phyloP scores from a whole-genome alignment of 2,797 vertebrate genomes.

The Taeniopygia guttata region DNA sequence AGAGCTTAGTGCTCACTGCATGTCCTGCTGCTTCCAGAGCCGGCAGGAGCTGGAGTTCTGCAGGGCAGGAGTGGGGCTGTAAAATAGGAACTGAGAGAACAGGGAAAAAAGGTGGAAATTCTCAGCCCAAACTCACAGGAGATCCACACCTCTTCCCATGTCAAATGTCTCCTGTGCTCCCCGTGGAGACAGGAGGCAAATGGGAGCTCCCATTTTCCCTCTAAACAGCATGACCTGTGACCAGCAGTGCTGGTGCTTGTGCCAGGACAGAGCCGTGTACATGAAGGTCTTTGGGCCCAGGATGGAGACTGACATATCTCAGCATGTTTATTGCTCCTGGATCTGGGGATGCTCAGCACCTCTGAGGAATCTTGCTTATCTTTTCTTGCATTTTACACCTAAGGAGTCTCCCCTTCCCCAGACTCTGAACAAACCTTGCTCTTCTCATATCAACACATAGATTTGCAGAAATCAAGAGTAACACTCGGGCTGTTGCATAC shows the following conservation, averaged over 20 bases:
- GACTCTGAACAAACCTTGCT: fast-evolving
- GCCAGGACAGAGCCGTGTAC: background rate
- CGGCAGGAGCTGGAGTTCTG: background rate
- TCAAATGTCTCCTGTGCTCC: background rate
- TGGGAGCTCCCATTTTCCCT: background rate
- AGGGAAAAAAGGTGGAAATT: background rate
- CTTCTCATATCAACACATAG: background rate
- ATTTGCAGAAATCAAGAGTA: background rate
- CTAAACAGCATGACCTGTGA: background rate
- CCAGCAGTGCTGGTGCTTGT: background rate
- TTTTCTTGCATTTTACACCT: background rate
- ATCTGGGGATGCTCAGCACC: background rate
- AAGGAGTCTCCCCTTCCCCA: background rate
- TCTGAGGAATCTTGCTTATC: fast-evolving
- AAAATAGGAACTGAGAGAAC: background rate
- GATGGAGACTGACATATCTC: background rate
- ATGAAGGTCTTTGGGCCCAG: fast-evolving
- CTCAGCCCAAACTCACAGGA: background rate
- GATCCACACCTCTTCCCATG: fast-evolving
- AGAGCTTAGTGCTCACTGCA: background rate
- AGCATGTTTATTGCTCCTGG: background rate
- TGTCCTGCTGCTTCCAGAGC: background rate
- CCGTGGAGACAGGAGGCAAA: background rate
- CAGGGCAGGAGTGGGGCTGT: background rate
- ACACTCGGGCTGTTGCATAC: background rate